These are phyloP conservation scores for Ivindomyrus marchei DNA, from an alignment of 2,113 vertebrate species.

Conservation along the genomic window DNA sequence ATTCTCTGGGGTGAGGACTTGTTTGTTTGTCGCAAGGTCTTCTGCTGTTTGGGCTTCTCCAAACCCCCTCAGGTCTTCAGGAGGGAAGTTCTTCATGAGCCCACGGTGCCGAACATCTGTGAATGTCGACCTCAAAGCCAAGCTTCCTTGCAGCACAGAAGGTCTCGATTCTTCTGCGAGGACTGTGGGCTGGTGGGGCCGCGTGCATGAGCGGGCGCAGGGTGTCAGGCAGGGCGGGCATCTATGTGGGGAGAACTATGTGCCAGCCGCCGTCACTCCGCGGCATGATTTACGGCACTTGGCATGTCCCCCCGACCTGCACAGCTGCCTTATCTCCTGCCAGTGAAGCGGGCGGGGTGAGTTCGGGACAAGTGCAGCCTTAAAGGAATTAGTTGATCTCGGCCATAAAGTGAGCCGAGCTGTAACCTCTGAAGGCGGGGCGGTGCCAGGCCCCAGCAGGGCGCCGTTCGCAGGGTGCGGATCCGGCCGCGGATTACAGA, in stretches of 20 bases:
- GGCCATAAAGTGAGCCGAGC: not conserved
- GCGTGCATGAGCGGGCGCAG: not conserved
- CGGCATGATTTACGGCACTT: slow-evolving; percentile 15
- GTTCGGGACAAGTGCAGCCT: slow-evolving; percentile 10
- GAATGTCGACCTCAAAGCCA: not conserved
- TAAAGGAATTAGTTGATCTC: slow-evolving; percentile 10
- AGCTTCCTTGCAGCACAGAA: not conserved
- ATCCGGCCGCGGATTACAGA: not conserved
- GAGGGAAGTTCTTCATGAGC: not conserved
- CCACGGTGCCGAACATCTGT: not conserved
- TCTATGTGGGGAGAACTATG: not conserved
- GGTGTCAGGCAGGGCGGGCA: not conserved
- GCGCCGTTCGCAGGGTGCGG: not conserved
- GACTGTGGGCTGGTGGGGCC: not conserved
- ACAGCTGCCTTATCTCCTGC: slow-evolving; percentile 24
- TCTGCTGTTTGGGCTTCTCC: not conserved
- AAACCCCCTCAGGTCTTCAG: not conserved
- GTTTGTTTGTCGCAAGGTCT: not conserved
- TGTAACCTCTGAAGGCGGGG: not conserved
- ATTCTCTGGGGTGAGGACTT: not conserved
- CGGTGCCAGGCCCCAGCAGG: not conserved
- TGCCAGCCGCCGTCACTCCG: not conserved
- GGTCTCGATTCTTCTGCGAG: not conserved
- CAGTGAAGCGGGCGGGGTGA: slow-evolving; percentile 12
- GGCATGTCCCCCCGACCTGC: not conserved